Base-by-base conservation (phyloP, 2,113 vertebrate species). In the Lanius ludovicianus region DNA sequence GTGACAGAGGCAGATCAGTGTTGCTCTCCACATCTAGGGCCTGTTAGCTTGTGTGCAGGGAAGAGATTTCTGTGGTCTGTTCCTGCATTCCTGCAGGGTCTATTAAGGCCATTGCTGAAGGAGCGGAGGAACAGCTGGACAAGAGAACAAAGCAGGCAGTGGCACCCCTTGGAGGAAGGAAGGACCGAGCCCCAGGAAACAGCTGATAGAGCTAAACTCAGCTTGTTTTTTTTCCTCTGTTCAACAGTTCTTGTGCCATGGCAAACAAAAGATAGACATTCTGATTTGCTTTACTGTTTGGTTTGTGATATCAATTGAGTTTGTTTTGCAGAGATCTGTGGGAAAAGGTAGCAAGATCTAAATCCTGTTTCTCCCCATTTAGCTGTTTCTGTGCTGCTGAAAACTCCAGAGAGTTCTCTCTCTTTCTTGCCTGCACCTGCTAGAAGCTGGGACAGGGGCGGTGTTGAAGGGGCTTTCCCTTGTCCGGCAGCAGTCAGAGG, bases 161-260 rank as follows among this genome's bases (percentile, higher is more conserved):
- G 97, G 98, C 98, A 97, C 98, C 98, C 98, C 97, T 96, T 89
- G 97, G 98, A 97, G 98, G 98, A 97, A 98, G 98, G 97, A 98
- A 97, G 96, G 94, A 97, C 96, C 1, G 85, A 98, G 95, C 97
- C 97, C 97, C 97, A 97, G 97, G 98, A 98, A 97, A 97, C 96
- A 97, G 98, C 98, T 97, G 97, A 98, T 93, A 89, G 98, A 97
- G 98, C 98, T 98, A 97, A 98, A 97, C 98, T 98, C 98, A 98
- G 98, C 97, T 97, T 97, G 98, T 98, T 98, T 97, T 98, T 97
- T 97, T 93, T 87, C 78, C 88, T 96, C 94, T 96, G 91, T 97
- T 98, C 98, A 98, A 98, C 98, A 98, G 98, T 98, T 98, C 98
- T 98, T 96, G 97, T 98, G 98, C 98, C 98, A 98, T 98, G 97